Evolutionary conservation across 2,888 invertebrate genomes (phyloP).

Genomic region (Clepsis dumicolana): DNA sequence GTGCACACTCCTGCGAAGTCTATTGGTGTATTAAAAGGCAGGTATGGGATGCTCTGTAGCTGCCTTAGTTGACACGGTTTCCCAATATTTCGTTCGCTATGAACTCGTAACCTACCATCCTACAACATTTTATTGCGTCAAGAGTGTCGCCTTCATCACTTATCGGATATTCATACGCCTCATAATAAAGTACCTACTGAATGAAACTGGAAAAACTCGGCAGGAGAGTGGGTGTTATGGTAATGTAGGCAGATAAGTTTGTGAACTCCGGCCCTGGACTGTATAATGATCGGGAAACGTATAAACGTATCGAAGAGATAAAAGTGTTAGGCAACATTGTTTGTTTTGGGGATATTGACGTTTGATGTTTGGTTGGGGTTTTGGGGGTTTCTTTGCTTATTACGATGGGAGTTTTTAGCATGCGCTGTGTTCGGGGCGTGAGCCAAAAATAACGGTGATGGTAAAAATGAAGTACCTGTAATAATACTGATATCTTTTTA

Average conservation of each 20-base stretch:
- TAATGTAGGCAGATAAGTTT: slow-evolving; percentile 54
- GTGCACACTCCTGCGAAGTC: too few species aligned
- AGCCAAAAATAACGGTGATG: too few species aligned
- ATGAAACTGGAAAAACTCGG: slow-evolving; percentile 28
- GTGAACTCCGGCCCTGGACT: slow-evolving; percentile 49
- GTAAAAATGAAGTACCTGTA: too few species aligned
- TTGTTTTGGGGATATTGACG: neutral
- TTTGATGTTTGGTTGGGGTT: neutral
- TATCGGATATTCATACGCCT: slow-evolving; percentile 47
- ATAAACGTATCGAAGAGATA: slow-evolving; percentile 11
- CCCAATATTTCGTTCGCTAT: too few species aligned
- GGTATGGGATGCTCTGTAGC: too few species aligned
- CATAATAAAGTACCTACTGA: slow-evolving; percentile 38
- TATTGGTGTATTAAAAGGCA: too few species aligned
- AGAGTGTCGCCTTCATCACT: slow-evolving; percentile 28
- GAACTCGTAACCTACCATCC: too few species aligned
- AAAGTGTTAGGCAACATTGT: slow-evolving; percentile 2
- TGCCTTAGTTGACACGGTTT: too few species aligned
- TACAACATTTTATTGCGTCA: slow-evolving; percentile 3
- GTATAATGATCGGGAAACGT: slow-evolving; percentile 14
- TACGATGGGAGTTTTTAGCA: too few species aligned
- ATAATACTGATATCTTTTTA: too few species aligned
- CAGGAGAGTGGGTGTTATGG: slow-evolving; percentile 43
- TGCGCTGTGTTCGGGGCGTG: too few species aligned
- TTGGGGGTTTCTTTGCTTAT: too few species aligned